Percentiles rank a stretch among this genome's conserved stretches.
Evolutionary conservation across 2,888 invertebrate species (phyloP).

Genomic region (Mythimna pallens): DNA sequence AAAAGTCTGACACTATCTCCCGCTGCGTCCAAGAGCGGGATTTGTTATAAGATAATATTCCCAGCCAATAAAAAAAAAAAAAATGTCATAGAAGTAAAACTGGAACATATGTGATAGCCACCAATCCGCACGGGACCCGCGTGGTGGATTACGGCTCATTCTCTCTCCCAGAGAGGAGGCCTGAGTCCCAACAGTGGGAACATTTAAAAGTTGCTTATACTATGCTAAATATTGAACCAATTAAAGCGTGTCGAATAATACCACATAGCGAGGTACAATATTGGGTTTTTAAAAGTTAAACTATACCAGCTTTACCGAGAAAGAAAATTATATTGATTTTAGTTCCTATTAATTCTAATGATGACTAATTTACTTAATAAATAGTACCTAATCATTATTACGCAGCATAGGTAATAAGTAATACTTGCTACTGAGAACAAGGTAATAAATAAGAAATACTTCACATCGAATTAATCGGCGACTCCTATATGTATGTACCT

Average conservation of each 20-base stretch:
- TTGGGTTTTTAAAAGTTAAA: constrained; percentile 9
- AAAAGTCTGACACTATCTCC: too few species aligned
- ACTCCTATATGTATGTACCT: constrained; percentile 7
- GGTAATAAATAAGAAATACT: constrained; percentile 46
- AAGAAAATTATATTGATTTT: constrained; percentile 1
- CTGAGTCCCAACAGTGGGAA: too few species aligned
- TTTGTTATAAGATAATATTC: too few species aligned
- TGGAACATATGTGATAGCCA: too few species aligned
- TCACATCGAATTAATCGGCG: constrained; percentile 12
- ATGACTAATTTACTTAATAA: constrained; percentile 34
- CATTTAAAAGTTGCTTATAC: too few species aligned
- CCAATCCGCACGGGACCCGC: too few species aligned
- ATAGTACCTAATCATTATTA: constrained; percentile 28
- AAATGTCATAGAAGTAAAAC: too few species aligned
- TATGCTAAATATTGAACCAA: neutral
- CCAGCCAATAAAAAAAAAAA: too few species aligned
- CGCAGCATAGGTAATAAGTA: constrained; percentile 22
- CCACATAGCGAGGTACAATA: neutral
- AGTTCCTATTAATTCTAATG: constrained; percentile 22
- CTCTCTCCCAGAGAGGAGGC: too few species aligned
- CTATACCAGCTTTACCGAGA: constrained; percentile 9
- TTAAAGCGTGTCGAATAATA: neutral
- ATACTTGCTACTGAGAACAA: constrained; percentile 26
- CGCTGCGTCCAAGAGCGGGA: too few species aligned
- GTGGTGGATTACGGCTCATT: too few species aligned